Evolutionary conservation across 1,140 invertebrate genomes (phyloP).

Genomic region (Zaprionus taronus): DNA sequence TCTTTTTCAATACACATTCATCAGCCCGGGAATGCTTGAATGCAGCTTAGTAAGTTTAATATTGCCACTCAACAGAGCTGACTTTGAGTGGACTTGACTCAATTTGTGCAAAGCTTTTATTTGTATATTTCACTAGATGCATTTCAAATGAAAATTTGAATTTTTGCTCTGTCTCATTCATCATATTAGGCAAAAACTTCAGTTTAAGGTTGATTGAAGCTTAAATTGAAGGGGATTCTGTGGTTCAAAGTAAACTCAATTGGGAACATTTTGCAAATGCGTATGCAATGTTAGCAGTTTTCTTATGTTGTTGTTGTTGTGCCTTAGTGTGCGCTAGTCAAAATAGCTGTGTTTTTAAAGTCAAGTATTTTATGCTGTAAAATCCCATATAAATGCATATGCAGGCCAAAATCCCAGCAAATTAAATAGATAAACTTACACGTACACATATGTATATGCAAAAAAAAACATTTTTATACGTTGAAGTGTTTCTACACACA

Average conservation of each 20-base stretch:
- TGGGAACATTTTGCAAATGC: slow-evolving; percentile 26
- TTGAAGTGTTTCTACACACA: not conserved
- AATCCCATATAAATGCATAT: not conserved
- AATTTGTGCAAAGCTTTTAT: not conserved
- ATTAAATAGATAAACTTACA: not conserved
- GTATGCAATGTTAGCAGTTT: not conserved
- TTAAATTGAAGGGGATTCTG: slow-evolving; percentile 15
- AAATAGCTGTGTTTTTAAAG: not conserved
- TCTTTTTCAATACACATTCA: not conserved
- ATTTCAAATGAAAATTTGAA: slow-evolving; percentile 2
- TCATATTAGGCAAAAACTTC: not conserved
- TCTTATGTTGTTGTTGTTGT: not conserved
- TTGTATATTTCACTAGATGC: slow-evolving; percentile 1
- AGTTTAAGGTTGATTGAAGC: not conserved
- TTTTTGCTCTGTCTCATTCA: not conserved
- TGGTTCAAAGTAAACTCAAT: slow-evolving; percentile 26
- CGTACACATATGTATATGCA: not conserved
- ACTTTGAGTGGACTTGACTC: not conserved
- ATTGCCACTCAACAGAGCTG: slow-evolving; percentile 1
- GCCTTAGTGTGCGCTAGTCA: not conserved
- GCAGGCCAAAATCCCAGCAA: not conserved
- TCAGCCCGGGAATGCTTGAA: not conserved
- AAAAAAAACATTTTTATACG: not conserved
- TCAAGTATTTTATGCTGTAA: not conserved
- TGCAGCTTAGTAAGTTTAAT: not conserved